Evolutionary conservation across 2,797 vertebrate genomes (phyloP), one percentile per base, ranked within the genome.

Genomic region (Anisognathus igniventris): DNA sequence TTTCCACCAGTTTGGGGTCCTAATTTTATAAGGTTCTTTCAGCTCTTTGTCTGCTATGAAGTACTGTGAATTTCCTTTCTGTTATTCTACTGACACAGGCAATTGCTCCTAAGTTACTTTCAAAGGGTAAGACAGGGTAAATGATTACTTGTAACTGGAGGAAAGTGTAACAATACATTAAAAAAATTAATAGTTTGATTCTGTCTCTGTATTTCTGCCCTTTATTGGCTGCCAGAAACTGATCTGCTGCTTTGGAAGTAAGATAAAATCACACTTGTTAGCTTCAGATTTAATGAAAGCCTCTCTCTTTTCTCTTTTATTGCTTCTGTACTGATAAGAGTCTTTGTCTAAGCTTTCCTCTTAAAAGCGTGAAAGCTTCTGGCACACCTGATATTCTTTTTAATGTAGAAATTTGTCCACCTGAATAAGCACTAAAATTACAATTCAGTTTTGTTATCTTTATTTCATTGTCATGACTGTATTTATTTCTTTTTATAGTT

Each of bases 11-110:
- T 78, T 81, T 48, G 37, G 73, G 47, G 37, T 51, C 71, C 90
- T 90, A 81, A 94, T 96, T 96, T 86, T 73, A 53, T 75, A 48
- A 75, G 54, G 62, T 81, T 84, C 86, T 94, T 92, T 60, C 82
- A 68, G 90, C 62, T 75, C 76, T 96, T 94, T 95, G 90, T 90
- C 94, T 88, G 3, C 85, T n/a, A 7, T 31, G 40, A 95, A 92
- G 58, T n/a, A 22, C 70, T 19, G 58, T 48, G 73, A 50, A 80
- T 86, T 90, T 74, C 54, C 61, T 77, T 83, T 51, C 70, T 62
- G n/a, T 58, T 80, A 30, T 72, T 93, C 79, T 47, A 56, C 40
- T 79, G 45, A n/a, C 53, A 61, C 24, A 48, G 17, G 25, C 66
- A 84, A 67, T 70, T 61, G 25, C 62, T 86, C 18, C 1, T 24